Base-by-base conservation (phyloP, 2,797 vertebrate genomes). In the Danio albolineatus region DNA sequence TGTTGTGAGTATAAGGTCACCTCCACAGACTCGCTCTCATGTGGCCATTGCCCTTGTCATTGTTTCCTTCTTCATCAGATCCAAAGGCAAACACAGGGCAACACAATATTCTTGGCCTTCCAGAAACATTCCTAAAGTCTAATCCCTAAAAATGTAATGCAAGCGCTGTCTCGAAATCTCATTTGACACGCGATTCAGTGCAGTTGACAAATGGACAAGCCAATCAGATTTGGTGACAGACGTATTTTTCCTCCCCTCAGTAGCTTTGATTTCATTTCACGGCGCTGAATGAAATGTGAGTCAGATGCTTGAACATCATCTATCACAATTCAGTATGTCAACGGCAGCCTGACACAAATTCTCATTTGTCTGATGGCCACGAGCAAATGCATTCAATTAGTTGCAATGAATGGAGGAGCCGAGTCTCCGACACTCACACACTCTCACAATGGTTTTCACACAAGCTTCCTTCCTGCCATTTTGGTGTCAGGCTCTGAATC, bases 31-130 rank as follows among this genome's bases (percentile, higher is more conserved):
- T 84, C 48, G 79, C 88, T 89, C 88, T 90, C 87, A 83, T 85
- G 86, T 92, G 91, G 89, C 90, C 88, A 89, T 85, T 85, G 86
- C 86, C 88, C 89, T 88, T 92, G 89, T 90, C 88, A 86, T 1
- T 88, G 87, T n/a, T n/a, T n/a, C n/a, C n/a, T n/a, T n/a, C n/a
- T n/a, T n/a, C n/a, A n/a, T n/a, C n/a, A n/a, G n/a, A n/a, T n/a
- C n/a, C n/a, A n/a, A n/a, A n/a, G n/a, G n/a, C 57, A 59, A 21
- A 59, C 14, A 17, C 12, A 46, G 43, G 8, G 57, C 44, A 0
- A 28, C 14, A 28, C n/a, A 21, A 70, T 67, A 43, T n/a, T 21
- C 21, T 44, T 12, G 14, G 44, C 36, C 59, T 56, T 16, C 54
- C 65, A 71, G 73, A 19, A 82, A 71, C 7, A 16, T 70, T 76